Conservation (phyloP, 2,888 invertebrate genomes). For the Scaptomyza reducta region DNA sequence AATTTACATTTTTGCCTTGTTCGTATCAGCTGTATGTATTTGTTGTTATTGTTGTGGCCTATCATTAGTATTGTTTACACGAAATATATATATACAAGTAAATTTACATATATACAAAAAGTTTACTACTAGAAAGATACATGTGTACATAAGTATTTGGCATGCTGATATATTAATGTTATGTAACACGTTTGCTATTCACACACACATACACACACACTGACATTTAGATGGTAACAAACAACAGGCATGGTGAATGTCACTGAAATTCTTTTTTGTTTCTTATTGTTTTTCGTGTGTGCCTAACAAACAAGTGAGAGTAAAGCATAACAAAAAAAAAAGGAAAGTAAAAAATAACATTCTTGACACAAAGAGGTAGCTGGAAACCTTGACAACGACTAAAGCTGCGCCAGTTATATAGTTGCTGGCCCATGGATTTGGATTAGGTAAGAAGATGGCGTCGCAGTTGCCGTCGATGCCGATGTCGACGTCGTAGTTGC, state of each 20-base stretch:
- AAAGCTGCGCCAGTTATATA: conserved; percentile 43
- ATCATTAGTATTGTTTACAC: conserved; percentile 65
- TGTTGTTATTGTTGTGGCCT: conserved; percentile 60
- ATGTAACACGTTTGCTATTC: conserved; percentile 49
- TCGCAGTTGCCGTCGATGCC: conserved; percentile 3
- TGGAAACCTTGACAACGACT: conserved; percentile 61
- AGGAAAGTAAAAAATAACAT: conserved; percentile 21
- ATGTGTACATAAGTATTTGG: conserved; percentile 23
- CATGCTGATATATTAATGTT: conserved; percentile 54
- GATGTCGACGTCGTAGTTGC: conserved; percentile 15
- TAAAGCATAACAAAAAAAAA: conserved; percentile 9
- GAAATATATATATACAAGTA: conserved; percentile 37
- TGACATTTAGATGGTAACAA: conserved; percentile 25
- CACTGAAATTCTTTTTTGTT: conserved; percentile 59
- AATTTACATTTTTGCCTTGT: conserved; percentile 60
- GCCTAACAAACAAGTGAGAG: conserved; percentile 19
- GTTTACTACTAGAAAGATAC: conserved; percentile 11
- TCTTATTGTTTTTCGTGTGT: conserved; percentile 18
- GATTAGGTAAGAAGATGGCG: conserved; percentile 59
- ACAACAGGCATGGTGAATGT: conserved; percentile 33
- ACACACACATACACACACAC: conserved; percentile 16
- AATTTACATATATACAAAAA: conserved; percentile 30
- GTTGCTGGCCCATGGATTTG: conserved; percentile 42
- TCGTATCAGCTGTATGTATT: conserved; percentile 46
- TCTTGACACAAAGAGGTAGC: conserved; percentile 31